Evolutionary conservation across 2,113 vertebrate species (phyloP).

Genomic region (Mastomys natalensis): DNA sequence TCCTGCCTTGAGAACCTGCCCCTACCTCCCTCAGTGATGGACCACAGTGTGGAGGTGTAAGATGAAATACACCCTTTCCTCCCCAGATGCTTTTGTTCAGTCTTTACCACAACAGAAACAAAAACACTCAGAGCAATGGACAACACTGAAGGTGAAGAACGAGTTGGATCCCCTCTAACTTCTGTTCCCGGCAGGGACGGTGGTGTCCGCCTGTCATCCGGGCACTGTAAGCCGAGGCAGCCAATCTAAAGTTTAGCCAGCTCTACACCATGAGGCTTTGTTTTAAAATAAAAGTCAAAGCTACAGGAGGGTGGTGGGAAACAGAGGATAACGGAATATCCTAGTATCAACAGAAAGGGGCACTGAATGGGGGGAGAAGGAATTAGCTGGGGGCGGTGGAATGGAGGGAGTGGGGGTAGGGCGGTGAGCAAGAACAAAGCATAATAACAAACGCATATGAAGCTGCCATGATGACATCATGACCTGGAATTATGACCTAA

Average conservation of each 20-base stretch:
- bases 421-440: too few relatives aligned
- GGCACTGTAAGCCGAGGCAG: background rate
- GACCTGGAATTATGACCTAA: background rate
- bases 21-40: background rate
- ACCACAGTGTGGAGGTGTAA: background rate
- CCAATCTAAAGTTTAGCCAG: background rate
- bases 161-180: background rate
- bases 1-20: background rate
- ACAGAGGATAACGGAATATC: too few relatives aligned
- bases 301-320: background rate
- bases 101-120: background rate
- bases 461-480: background rate
- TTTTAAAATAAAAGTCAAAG: background rate
- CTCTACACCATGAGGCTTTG: background rate
- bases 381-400: background rate
- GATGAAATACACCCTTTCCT: background rate
- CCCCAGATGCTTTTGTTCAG: background rate
- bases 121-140: background rate
- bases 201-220: too few relatives aligned
- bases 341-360: background rate
- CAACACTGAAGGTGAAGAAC: background rate
- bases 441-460: background rate
- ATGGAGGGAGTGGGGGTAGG: fast-evolving
- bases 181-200: background rate
- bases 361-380: too few relatives aligned